phyloP scores from a whole-genome alignment of 2,888 invertebrate species.

The Leptarthrus brevirostris region DNA sequence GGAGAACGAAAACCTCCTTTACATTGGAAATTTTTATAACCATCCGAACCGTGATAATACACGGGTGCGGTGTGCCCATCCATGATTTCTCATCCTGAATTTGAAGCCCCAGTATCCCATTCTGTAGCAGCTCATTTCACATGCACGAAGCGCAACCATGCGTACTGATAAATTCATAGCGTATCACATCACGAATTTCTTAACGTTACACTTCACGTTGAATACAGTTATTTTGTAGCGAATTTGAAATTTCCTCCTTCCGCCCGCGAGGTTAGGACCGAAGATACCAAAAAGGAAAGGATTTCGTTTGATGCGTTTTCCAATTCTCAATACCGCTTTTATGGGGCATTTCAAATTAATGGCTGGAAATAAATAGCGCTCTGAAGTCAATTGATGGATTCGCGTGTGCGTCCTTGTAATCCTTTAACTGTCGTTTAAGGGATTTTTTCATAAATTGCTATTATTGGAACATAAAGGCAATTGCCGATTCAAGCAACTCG shows the following conservation, averaged over 20 bases:
- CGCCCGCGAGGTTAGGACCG: background rate
- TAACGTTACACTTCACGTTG: background rate
- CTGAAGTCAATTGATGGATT: slow-evolving; percentile 6
- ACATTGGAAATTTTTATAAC: background rate
- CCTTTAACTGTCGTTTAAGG: slow-evolving; percentile 6
- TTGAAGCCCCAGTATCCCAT: background rate
- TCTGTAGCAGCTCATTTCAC: slow-evolving; percentile 21
- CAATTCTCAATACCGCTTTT: slow-evolving; percentile 22
- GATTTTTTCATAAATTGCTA: background rate
- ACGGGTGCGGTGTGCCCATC: too few relatives aligned
- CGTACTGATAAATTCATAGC: slow-evolving; percentile 52
- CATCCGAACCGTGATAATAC: too few relatives aligned
- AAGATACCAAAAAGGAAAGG: background rate
- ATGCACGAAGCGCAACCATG: slow-evolving; percentile 50
- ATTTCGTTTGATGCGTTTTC: slow-evolving; percentile 24
- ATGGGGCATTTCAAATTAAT: slow-evolving; percentile 34
- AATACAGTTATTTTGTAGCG: slow-evolving; percentile 24
- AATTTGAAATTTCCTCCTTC: background rate
- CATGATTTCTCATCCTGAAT: too few relatives aligned
- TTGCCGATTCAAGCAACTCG: background rate
- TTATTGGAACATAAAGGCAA: background rate
- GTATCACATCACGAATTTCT: slow-evolving; percentile 48
- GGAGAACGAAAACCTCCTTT: background rate
- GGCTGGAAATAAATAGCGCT: slow-evolving; percentile 1
- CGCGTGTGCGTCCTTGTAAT: background rate